Evolutionary conservation across 2,113 vertebrate genomes (phyloP).

Genomic region (Syngnathus typhle): DNA sequence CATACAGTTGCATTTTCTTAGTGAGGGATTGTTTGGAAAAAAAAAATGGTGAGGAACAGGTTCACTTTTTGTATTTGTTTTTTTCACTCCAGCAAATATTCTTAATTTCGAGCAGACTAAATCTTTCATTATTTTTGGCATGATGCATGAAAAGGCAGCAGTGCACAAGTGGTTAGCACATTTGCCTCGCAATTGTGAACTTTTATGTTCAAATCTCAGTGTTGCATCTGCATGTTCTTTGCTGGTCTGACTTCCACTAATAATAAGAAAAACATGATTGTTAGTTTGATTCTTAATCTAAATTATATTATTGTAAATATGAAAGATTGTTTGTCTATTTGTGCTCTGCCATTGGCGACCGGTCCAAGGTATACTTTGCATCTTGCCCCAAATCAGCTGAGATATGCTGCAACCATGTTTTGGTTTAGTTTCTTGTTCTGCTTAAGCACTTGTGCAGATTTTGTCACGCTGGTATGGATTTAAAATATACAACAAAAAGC

Average conservation of each 20-base stretch:
- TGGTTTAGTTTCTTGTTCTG: background rate
- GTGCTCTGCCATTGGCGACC: background rate
- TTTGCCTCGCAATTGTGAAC: background rate
- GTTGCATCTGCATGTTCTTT: background rate
- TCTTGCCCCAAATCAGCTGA: background rate
- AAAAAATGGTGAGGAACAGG: background rate
- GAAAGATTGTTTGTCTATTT: background rate
- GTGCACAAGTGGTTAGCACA: background rate
- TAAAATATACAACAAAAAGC: background rate
- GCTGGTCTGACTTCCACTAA: background rate
- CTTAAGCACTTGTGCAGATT: background rate
- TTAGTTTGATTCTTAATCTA: background rate
- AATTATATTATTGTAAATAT: background rate
- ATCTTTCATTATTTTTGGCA: no score
- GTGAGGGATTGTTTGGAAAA: background rate
- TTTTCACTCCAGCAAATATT: no score
- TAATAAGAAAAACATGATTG: background rate
- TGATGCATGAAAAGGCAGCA: no score
- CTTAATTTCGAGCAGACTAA: no score
- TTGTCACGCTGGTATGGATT: background rate
- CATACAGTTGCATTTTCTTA: background rate
- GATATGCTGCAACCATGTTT: background rate
- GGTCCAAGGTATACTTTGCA: background rate
- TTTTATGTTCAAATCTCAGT: background rate
- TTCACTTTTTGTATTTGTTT: no score